Percentiles rank a stretch among this genome's conserved stretches.
These are phyloP conservation scores for Hartigia nigra DNA, from an alignment of 2,888 invertebrate species.

Conservation along the genomic window DNA sequence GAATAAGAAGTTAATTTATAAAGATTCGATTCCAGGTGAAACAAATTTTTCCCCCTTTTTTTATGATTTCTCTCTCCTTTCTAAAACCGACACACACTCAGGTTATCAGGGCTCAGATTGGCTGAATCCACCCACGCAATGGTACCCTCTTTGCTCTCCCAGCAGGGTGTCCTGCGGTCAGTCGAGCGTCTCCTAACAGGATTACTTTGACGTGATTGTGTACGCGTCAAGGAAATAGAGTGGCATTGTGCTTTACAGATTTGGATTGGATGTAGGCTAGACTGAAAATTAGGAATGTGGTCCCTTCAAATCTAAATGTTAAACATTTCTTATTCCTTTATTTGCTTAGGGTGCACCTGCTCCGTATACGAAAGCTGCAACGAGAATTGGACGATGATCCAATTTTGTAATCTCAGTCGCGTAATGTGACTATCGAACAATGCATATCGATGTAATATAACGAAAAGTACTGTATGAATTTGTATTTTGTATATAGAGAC, in stretches of 20 bases:
- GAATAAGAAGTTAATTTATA: not conserved
- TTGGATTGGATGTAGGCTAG: conserved; percentile 40
- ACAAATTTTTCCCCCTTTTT: not conserved
- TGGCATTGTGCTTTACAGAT: conserved; percentile 50
- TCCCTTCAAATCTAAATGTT: conserved; percentile 45
- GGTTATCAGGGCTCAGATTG: conserved; percentile 24
- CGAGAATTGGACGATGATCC: not conserved
- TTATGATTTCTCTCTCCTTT: not conserved
- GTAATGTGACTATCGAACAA: not conserved
- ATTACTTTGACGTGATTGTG: conserved; percentile 63
- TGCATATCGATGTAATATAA: not conserved
- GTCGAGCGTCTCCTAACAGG: conserved; percentile 60
- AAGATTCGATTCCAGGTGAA: not conserved
- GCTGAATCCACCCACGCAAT: conserved; percentile 32
- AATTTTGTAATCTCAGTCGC: not conserved
- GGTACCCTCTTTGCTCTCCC: conserved; percentile 44
- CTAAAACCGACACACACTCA: not conserved
- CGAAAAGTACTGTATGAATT: not conserved
- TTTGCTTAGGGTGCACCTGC: conserved; percentile 28
- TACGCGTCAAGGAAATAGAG: conserved; percentile 63
- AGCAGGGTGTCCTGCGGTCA: conserved; percentile 55
- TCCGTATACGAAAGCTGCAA: not conserved
- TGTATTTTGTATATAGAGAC: not conserved
- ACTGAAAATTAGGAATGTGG: conserved; percentile 55
- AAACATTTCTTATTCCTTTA: conserved; percentile 38